Base-by-base conservation (phyloP, 1,140 invertebrate genomes). In the Drosophila chauvacae region DNA sequence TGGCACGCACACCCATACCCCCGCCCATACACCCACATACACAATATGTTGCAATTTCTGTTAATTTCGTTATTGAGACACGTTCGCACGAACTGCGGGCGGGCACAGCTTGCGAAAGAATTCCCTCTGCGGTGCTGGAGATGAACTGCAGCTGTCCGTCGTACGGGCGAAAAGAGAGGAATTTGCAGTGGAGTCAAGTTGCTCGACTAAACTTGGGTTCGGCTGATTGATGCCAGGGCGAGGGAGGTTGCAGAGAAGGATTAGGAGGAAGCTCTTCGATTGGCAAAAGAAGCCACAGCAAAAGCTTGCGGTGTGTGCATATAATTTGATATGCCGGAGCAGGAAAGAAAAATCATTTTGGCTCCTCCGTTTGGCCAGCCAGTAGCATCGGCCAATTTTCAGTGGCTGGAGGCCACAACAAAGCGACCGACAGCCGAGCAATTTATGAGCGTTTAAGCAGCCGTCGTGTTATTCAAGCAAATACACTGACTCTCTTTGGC, bases 1-100 rank as follows among this genome's bases (percentile, higher is more conserved):
- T 60, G 42, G 35, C 45, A 60, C 57, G 48, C 30, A 37, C 35
- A 55, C 41, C 14, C 51, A 16, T 39, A 20, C 37, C 39, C 48
- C 37, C 23, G 23, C 23, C 39, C 42, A 7, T 26, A 50, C 33
- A 23, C 44, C 59, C 47, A 71, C 45, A 45, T 14, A 48, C 55
- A 79, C 84, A 87, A 87, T 87, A 87, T 88, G 84, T 80, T 87
- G 84, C 80, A 87, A 88, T 88, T 87, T 88, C 84, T 87, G 84
- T 87, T 87, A 87, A 87, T 87, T 88, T 87, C 80, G 84, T 87
- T 87, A 87, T 87, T 83, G 84, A 83, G 80, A 88, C 84, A 87
- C 84, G 84, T 87, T 88, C 77, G 72, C 72, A 80, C 77, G 65
- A 87, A 83, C 68, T 87, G 68, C 69, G 84, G 74, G 35, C 69